phyloP scores from a whole-genome alignment of 2,113 vertebrate species.

The Gorsachius goisagi region DNA sequence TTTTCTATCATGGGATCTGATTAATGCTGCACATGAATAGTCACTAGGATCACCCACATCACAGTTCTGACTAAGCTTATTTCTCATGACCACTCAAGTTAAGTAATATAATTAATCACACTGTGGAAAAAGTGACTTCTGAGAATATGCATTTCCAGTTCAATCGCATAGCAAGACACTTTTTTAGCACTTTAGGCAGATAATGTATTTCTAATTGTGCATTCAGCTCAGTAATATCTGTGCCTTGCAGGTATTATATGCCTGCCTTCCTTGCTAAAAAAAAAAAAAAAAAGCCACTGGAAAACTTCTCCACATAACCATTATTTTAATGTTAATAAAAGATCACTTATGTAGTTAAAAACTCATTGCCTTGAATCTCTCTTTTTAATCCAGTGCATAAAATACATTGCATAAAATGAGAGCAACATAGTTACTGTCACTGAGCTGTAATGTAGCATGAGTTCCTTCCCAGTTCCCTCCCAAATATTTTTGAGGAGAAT shows the following conservation, averaged over 20 bases:
- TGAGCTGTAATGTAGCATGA: background rate
- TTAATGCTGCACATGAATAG: background rate
- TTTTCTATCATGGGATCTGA: background rate
- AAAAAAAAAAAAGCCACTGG: background rate
- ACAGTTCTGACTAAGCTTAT: background rate
- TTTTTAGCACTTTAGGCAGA: background rate
- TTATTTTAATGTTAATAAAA: background rate
- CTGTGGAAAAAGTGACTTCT: background rate
- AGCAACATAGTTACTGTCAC: background rate
- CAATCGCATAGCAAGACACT: background rate
- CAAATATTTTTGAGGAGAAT: background rate
- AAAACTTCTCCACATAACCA: background rate
- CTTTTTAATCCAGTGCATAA: background rate
- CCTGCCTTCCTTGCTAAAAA: background rate
- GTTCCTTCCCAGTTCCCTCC: accelerated
- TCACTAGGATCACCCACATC: background rate
- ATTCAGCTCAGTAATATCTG: background rate
- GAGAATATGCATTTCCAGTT: background rate
- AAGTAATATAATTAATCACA: background rate
- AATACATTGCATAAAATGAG: background rate
- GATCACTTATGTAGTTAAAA: background rate
- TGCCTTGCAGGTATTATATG: background rate
- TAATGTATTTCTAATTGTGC: background rate
- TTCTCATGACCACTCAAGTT: background rate
- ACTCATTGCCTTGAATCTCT: background rate